Base-by-base conservation (phyloP, 2,113 vertebrate genomes). In the Psophia crepitans region DNA sequence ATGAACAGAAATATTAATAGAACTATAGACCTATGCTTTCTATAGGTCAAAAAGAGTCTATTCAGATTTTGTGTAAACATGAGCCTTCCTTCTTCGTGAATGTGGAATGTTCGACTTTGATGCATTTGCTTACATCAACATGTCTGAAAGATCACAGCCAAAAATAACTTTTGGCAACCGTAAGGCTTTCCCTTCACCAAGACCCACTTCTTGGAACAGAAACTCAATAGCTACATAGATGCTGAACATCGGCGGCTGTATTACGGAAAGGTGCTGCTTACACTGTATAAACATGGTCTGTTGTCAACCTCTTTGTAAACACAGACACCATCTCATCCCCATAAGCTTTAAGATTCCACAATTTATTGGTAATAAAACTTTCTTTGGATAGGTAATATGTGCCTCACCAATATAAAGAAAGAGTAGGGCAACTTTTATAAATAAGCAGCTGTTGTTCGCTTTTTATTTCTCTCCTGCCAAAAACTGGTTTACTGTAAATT, bases 401-500 rank as follows among this genome's bases (percentile, higher is more conserved):
- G 85, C 79, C 74, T 87, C 93, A 95, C 65, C 54, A 96, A 93
- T 87, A 95, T 0, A 56, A 39, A 46, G 69, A 84, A 95, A 96
- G 89, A 81, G 85, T 24, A 91, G 86, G 85, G 73, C 56, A 96
- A 84, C 46, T 54, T 75, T 96, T 96, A 80, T 87, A 97, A 97
- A 96, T 97, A 92, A 98, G 91, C 94, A 98, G 91, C 94, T 97
- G 96, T 70, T 97, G 91, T 87, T 97, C 60, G 3, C 63, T 96
- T 98, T 96, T 97, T 30, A 96, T 98, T 97, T 96, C 75, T 97
- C 92, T 97, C 78, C 93, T 97, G 96, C 96, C 96, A 98, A 97
- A 97, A 96, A 74, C 75, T 97, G 96, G 98, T 98, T 98, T 98
- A 98, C 97, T 96, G 96, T 97, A 97, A 97, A 97, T 96, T 98